Evolutionary conservation across 2,888 invertebrate genomes (phyloP).

Genomic region (Cheilosia urbana): DNA sequence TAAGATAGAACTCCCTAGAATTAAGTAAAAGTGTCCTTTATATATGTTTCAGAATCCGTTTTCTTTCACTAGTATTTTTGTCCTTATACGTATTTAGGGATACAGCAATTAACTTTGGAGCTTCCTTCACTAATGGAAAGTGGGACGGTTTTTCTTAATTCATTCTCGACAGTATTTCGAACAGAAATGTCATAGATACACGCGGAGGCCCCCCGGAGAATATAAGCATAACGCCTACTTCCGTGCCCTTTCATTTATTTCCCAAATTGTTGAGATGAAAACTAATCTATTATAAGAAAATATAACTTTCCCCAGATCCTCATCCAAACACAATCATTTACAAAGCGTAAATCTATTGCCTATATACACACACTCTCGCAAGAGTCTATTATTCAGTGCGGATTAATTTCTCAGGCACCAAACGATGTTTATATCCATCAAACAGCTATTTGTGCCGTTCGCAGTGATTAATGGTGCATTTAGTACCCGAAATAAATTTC

Average conservation of each 20-base stretch:
- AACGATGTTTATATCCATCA: constrained; percentile 40
- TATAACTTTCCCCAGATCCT: neutral
- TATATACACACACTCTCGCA: constrained; percentile 11
- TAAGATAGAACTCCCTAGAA: constrained; percentile 94
- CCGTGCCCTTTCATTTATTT: constrained; percentile 17
- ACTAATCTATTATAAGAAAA: constrained; percentile 14
- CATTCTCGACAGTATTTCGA: neutral
- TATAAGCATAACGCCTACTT: neutral
- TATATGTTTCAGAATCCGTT: too few species aligned
- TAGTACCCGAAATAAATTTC: constrained; percentile 28
- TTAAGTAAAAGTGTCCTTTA: neutral
- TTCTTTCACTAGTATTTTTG: too few species aligned
- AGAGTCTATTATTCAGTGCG: constrained; percentile 20
- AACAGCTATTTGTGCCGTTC: constrained; percentile 40
- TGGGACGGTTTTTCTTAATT: neutral
- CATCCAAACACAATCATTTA: constrained; percentile 9
- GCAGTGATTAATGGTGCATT: constrained; percentile 58
- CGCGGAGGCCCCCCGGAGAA: neutral
- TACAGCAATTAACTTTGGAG: neutral
- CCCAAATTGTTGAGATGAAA: constrained; percentile 7
- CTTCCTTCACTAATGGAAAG: neutral
- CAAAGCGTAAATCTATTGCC: constrained; percentile 16
- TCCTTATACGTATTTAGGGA: too few species aligned
- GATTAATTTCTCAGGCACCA: constrained; percentile 35
- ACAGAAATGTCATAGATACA: neutral